Evolutionary conservation across 2,797 vertebrate species (phyloP).

Genomic region (Falco peregrinus): DNA sequence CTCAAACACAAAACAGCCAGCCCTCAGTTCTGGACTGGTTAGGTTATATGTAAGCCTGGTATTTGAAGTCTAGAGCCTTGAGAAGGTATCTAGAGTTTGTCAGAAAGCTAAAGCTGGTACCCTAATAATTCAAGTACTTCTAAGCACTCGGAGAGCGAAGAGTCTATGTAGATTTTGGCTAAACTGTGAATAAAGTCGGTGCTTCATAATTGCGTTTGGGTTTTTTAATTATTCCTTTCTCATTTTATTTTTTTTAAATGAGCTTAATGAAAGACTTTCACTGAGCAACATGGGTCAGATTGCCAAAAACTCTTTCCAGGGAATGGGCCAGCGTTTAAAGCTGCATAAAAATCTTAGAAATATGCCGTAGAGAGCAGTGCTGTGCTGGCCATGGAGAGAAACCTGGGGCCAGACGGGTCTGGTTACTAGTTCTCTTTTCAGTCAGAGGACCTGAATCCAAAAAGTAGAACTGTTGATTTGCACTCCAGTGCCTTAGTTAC

Average conservation of each 20-base stretch:
- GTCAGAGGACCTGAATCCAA: neutral
- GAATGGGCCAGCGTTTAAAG: neutral
- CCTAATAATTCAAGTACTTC: neutral
- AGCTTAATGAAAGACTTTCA: neutral
- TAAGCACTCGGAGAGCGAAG: neutral
- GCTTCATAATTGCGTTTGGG: neutral
- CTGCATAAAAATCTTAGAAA: neutral
- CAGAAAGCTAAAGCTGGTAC: neutral
- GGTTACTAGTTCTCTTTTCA: neutral
- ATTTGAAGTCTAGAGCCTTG: neutral
- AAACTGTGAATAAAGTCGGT: neutral
- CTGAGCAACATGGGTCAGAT: neutral
- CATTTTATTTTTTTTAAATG: neutral
- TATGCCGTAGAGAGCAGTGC: neutral
- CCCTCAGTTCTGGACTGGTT: neutral
- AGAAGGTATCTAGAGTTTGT: neutral
- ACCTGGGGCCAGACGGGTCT: neutral
- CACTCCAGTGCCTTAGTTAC: neutral
- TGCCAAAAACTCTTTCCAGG: neutral
- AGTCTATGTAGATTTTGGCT: neutral
- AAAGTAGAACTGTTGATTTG: neutral
- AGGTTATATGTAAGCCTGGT: neutral
- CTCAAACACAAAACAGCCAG: neutral
- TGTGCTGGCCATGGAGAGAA: neutral
- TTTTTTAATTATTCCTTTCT: neutral